phyloP scores from a whole-genome alignment of 2,113 vertebrate species.

The Thunnus maccoyii region DNA sequence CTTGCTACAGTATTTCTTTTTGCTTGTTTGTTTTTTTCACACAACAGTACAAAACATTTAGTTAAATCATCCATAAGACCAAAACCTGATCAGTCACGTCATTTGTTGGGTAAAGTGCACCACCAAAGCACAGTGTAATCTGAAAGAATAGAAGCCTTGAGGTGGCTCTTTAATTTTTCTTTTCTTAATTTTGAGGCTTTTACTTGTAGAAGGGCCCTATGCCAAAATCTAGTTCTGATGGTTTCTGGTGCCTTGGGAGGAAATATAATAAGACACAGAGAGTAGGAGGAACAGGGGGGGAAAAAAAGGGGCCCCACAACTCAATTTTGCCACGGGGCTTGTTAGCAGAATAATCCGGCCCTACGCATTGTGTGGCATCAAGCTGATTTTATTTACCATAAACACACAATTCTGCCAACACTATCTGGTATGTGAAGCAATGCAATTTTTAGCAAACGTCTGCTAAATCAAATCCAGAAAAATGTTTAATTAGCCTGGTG shows the following conservation, averaged over 20 bases:
- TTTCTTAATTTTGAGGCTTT: background rate
- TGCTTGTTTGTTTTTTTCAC: too few relatives aligned
- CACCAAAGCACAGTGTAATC: background rate
- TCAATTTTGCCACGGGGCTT: background rate
- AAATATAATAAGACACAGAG: background rate
- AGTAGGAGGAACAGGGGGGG: background rate
- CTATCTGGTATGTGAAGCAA: conserved; percentile 34
- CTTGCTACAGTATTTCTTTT: too few relatives aligned
- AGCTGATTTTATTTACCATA: conserved; percentile 66
- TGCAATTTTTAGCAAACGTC: conserved; percentile 9
- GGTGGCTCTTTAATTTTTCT: too few relatives aligned
- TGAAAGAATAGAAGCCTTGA: background rate
- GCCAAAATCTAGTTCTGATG: too few relatives aligned
- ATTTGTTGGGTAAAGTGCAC: background rate
- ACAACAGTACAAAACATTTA: too few relatives aligned
- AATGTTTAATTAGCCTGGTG: conserved; percentile 55
- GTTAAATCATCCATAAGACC: too few relatives aligned
- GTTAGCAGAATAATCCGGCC: background rate
- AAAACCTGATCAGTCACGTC: too few relatives aligned
- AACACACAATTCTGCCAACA: conserved; percentile 54
- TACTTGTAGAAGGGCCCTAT: too few relatives aligned
- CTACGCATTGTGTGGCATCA: conserved; percentile 30
- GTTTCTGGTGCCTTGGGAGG: too few relatives aligned
- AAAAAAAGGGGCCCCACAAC: background rate
- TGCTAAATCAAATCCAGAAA: conserved; percentile 44